A percentile compares a stretch with the other conserved stretches of the same genome.
Conservation (phyloP, 1,140 invertebrate genomes). For the Conus ventricosus region DNA sequence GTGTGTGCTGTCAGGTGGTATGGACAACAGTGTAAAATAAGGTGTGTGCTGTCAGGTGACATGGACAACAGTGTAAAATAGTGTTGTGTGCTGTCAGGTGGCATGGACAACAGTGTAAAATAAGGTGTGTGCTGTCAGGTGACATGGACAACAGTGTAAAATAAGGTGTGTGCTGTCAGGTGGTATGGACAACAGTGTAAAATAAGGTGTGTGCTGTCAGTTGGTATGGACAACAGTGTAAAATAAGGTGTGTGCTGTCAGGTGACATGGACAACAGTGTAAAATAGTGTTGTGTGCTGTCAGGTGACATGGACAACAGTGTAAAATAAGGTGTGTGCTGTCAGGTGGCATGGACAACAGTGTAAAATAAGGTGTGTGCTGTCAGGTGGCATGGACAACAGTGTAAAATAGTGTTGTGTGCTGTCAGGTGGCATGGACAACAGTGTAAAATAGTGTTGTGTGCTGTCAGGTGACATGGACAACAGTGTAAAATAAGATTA, state of each 20-base stretch:
- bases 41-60: neutral
- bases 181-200: neutral
- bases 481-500: too few species aligned
- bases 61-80: neutral
- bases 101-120: neutral
- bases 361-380: neutral
- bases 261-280: neutral
- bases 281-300: neutral
- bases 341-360: neutral
- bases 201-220: neutral
- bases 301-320: neutral
- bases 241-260: neutral
- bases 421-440: slow-evolving; percentile 86
- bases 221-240: neutral
- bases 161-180: neutral
- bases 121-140: neutral
- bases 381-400: neutral
- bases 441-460: slow-evolving; percentile 68
- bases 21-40: neutral
- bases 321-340: neutral
- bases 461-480: slow-evolving; percentile 84
- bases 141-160: neutral
- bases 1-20: neutral
- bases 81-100: neutral
- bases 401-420: neutral